Percentiles rank a stretch among this genome's conserved stretches.
These are phyloP conservation scores for Lucinisca nassula DNA, from an alignment of 2,888 invertebrate species.

Conservation along the genomic window DNA sequence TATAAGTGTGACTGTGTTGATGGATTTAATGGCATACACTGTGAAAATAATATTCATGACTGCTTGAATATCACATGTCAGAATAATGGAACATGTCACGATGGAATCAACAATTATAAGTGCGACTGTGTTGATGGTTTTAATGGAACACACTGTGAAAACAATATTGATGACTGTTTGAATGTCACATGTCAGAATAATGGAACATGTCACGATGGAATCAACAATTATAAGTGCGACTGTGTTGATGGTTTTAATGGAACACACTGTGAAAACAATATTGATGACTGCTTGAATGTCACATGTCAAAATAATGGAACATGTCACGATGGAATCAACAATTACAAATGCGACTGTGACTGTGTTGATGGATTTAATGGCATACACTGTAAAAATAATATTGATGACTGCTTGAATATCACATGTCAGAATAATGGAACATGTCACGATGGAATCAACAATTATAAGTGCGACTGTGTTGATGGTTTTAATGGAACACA, in stretches of 20 bases:
- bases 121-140: background rate
- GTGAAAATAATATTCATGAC: background rate
- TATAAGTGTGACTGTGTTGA: background rate
- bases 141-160: background rate
- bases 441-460: constrained; percentile 25
- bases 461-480: constrained; percentile 54
- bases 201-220: constrained; percentile 7
- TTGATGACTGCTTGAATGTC: background rate
- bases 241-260: background rate
- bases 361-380: constrained; percentile 48
- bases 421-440: constrained; percentile 51
- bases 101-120: background rate
- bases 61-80: background rate
- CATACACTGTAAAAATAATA: constrained; percentile 36
- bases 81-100: background rate
- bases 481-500: background rate
- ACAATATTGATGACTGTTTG: background rate
- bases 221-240: background rate
- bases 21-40: background rate
- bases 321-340: background rate
- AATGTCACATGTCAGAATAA: constrained; percentile 36
- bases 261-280: background rate
- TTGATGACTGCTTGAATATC: constrained; percentile 54
- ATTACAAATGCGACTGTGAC: background rate
- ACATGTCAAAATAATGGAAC: background rate